Evolutionary conservation across 2,797 vertebrate species (phyloP).

Genomic region (Anolis apletophallus): DNA sequence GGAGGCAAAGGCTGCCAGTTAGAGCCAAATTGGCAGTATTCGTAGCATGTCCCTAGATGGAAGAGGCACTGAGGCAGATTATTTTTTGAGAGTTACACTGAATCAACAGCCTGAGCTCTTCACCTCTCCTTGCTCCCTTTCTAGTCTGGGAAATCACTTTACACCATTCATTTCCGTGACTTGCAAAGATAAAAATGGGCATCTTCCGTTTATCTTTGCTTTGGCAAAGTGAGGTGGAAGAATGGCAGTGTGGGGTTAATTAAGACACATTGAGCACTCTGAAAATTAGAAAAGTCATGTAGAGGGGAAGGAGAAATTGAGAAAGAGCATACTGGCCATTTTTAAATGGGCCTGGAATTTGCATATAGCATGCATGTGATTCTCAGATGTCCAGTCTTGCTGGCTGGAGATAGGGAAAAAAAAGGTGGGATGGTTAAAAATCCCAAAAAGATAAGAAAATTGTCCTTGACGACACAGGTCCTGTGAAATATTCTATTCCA

Average conservation of each 20-base stretch:
- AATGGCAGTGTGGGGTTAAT: conserved; percentile 56
- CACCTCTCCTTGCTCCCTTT: no score
- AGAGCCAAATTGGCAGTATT: background rate
- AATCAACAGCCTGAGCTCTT: background rate
- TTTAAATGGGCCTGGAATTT: conserved; percentile 61
- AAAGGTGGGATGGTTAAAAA: background rate
- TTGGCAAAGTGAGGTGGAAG: conserved; percentile 48
- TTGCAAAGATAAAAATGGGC: background rate
- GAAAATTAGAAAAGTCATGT: conserved; percentile 55
- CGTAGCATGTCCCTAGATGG: background rate
- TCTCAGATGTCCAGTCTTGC: background rate
- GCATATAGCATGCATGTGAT: conserved; percentile 32
- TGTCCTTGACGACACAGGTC: background rate
- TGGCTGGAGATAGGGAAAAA: background rate
- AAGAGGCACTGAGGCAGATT: background rate
- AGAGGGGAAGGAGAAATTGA: background rate
- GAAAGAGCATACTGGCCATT: background rate
- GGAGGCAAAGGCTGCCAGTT: background rate
- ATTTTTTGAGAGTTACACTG: background rate
- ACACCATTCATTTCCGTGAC: background rate
- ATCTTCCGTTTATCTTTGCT: background rate
- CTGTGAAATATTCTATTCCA: background rate
- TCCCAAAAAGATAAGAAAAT: background rate
- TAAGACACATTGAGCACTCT: conserved; percentile 48
- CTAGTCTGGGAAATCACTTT: background rate